These are phyloP conservation scores for Jaculus jaculus DNA, from an alignment of 2,113 vertebrate genomes.

Conservation along the genomic window DNA sequence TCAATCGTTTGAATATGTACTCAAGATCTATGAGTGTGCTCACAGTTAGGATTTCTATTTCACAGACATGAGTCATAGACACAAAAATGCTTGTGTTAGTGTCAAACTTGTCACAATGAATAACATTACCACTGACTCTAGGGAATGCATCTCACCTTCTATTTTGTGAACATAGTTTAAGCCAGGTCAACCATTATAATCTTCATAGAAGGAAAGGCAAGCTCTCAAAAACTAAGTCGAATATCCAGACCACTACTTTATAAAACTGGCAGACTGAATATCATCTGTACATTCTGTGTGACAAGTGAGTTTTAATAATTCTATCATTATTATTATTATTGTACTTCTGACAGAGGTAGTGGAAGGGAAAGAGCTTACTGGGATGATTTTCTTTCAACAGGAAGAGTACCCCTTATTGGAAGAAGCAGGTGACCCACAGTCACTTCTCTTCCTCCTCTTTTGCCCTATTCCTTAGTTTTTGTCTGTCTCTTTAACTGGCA, in stretches of 20 bases:
- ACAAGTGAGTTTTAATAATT: constrained; percentile 23
- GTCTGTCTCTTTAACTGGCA: constrained; percentile 33
- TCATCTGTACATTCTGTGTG: background rate
- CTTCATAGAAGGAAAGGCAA: background rate
- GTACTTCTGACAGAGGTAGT: background rate
- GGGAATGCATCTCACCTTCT: background rate
- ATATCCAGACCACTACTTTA: background rate
- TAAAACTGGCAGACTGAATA: background rate
- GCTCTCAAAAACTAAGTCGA: constrained; percentile 14
- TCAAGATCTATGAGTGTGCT: background rate
- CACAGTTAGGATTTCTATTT: background rate
- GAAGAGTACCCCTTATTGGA: background rate
- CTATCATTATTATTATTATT: background rate
- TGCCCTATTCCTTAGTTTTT: background rate
- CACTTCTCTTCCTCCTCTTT: constrained; percentile 5
- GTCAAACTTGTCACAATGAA: background rate
- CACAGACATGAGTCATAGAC: background rate
- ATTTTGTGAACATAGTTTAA: background rate
- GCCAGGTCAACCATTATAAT: background rate
- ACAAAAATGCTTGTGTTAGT: background rate
- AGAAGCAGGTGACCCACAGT: constrained; percentile 23
- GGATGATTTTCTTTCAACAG: background rate
- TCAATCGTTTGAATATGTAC: background rate
- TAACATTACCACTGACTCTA: background rate
- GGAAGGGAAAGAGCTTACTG: background rate